Base-by-base conservation (phyloP, 2,797 vertebrate genomes). In the Glossophaga mutica region DNA sequence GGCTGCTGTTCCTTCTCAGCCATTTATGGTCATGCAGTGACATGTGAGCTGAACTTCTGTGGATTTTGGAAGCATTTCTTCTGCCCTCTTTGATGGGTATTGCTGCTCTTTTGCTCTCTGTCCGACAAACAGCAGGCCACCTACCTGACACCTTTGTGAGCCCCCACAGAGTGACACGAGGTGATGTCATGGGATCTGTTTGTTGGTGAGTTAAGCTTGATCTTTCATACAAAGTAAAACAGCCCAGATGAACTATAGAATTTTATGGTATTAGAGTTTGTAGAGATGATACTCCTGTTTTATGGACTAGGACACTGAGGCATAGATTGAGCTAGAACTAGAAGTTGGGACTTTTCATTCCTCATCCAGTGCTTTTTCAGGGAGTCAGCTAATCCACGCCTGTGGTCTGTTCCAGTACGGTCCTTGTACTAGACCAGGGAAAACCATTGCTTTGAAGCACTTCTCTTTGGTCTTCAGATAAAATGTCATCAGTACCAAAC, bases 121-220 rank as follows among this genome's bases (percentile, higher is more conserved):
- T 83, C 92, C 88, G 95, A 24, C 50, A 85, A 78, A 65, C 91
- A 96, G 95, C 90, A 95, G 85, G 91, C 91, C 19, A 42, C 86
- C 89, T 95, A 92, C 90, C 46, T 96, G 88, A 90, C 95, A 85
- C 94, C 92, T 95, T 95, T 87, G 70, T 50, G 10, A 82, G 24
- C 21, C 57, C 85, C n/a, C 24, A 12, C 42, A 70, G 32, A 81
- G 65, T 44, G 67, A 76, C 77, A 65, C 1, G 14, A 81, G 50
- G 32, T 77, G 65, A 87, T 87, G 76, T 79, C 88, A 89, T 5
- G 71, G 86, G 14, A 77, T 84, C 79, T 87, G 34, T 68, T 85
- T 76, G 76, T 50, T 87, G 94, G n/a, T 87, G 87, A 55, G 62
- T 93, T 86, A 37, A 68, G 46, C 52, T 87, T 92, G 26, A 93